Conservation (phyloP, 2,797 vertebrate species). For the Esox masquinongy region DNA sequence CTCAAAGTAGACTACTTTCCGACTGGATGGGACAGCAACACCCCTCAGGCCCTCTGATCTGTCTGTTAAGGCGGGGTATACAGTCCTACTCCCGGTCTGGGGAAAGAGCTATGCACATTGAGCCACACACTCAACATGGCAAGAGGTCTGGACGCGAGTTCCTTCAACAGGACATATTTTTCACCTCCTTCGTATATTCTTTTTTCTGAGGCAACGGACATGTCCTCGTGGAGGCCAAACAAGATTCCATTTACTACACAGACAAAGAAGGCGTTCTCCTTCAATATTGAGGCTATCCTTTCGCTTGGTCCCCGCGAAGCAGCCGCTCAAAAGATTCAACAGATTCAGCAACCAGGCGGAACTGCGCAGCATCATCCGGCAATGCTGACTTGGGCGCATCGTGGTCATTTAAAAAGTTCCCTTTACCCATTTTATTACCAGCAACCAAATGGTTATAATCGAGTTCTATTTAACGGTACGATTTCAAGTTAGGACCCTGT, state of each 20-base stretch:
- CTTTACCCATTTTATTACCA: slow-evolving; percentile 10
- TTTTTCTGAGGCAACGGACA: background rate
- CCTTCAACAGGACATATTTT: background rate
- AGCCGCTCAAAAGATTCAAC: background rate
- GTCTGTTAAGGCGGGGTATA: slow-evolving; percentile 27
- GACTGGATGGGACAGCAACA: slow-evolving; percentile 19
- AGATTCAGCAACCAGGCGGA: slow-evolving; percentile 1
- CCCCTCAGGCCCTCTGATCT: slow-evolving; percentile 15
- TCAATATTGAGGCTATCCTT: slow-evolving; percentile 38
- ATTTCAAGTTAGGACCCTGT: background rate
- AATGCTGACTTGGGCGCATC: slow-evolving; percentile 11
- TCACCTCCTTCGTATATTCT: background rate
- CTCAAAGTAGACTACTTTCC: slow-evolving; percentile 30
- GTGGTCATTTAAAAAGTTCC: slow-evolving; percentile 4
- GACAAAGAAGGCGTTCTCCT: slow-evolving; percentile 15
- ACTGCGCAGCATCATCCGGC: background rate
- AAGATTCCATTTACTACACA: slow-evolving; percentile 5
- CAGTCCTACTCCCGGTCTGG: slow-evolving; percentile 14
- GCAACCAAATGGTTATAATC: slow-evolving; percentile 3
- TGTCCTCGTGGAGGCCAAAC: background rate
- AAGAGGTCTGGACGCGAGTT: slow-evolving; percentile 9
- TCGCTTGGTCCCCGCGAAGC: slow-evolving; percentile 19
- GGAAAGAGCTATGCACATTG: background rate
- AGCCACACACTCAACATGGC: slow-evolving; percentile 3
- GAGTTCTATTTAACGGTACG: slow-evolving; percentile 22